Percentiles rank a stretch among this genome's conserved stretches.
phyloP scores from a whole-genome alignment of 92 coral and sea anemone genomes.

The Palythoa heliodiscus region DNA sequence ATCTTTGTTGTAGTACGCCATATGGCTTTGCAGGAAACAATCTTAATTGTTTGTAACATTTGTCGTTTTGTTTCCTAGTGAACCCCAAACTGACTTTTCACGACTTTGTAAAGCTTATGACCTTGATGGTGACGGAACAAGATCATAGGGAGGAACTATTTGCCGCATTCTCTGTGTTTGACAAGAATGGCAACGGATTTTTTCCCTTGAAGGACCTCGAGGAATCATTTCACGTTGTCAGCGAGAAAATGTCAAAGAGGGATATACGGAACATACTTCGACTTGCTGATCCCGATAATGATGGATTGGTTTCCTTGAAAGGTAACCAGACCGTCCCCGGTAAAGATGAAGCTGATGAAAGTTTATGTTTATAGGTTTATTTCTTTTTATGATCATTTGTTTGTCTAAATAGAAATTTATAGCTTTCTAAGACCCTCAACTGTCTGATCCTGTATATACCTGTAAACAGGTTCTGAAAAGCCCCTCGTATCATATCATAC shows the following conservation, averaged over 20 bases:
- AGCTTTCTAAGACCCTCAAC: too few relatives aligned
- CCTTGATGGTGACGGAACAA: conserved; percentile 64
- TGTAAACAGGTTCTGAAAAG: too few relatives aligned
- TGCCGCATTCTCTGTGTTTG: conserved; percentile 65
- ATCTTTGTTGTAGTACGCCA: neutral
- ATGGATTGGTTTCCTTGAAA: conserved; percentile 48
- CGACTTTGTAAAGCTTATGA: conserved; percentile 63
- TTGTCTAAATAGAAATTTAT: too few relatives aligned
- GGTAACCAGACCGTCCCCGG: conserved; percentile 16
- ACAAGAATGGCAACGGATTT: conserved; percentile 46
- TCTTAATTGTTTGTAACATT: too few relatives aligned
- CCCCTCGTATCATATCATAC: too few relatives aligned
- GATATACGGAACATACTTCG: conserved; percentile 52
- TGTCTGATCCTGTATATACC: too few relatives aligned
- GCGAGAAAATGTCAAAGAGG: conserved; percentile 49
- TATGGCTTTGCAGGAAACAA: neutral
- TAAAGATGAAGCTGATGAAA: too few relatives aligned
- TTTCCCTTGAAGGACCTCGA: conserved; percentile 53
- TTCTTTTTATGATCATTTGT: too few relatives aligned
- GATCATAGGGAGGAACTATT: conserved; percentile 43
- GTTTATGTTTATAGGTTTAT: too few relatives aligned
- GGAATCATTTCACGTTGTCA: conserved; percentile 57
- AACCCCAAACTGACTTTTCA: conserved; percentile 49
- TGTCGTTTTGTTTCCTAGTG: conserved; percentile 22
- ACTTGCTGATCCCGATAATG: conserved; percentile 54